Evolutionary conservation across 2,888 invertebrate species (phyloP).

Genomic region (Eucera pruinosa): DNA sequence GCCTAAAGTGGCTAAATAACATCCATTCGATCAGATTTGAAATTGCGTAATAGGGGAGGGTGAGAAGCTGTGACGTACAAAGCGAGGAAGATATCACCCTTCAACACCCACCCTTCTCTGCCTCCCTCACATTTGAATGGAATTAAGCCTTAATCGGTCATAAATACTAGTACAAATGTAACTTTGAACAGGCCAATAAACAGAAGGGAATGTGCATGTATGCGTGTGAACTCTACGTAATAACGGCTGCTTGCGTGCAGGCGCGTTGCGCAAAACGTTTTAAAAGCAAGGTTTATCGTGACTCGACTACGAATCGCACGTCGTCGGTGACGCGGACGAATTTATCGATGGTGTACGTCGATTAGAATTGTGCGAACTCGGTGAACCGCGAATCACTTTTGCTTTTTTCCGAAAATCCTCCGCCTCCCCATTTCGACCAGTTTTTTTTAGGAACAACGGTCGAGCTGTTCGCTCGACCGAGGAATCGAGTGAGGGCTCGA

Average conservation of each 20-base stretch:
- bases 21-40: constrained; percentile 39
- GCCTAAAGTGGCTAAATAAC: constrained; percentile 38
- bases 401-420: constrained; percentile 50
- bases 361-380: constrained; percentile 61
- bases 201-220: constrained; percentile 72
- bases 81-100: constrained; percentile 7
- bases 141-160: constrained; percentile 80
- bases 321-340: constrained; percentile 54
- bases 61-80: constrained; percentile 12
- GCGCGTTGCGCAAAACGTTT: constrained; percentile 28
- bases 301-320: constrained; percentile 39
- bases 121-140: constrained; percentile 46
- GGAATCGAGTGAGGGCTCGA: constrained; percentile 32
- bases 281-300: constrained; percentile 60
- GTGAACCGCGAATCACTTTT: constrained; percentile 58
- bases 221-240: constrained; percentile 33
- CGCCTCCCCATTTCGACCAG: constrained; percentile 11
- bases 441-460: constrained; percentile 38
- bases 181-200: constrained; percentile 80
- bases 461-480: constrained; percentile 29
- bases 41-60: constrained; percentile 17
- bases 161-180: constrained; percentile 77
- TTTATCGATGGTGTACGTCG: constrained; percentile 62
- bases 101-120: background rate
- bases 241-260: constrained; percentile 38